These are phyloP conservation scores for Oegoconia quadripuncta DNA, from an alignment of 2,888 invertebrate species.

Conservation along the genomic window DNA sequence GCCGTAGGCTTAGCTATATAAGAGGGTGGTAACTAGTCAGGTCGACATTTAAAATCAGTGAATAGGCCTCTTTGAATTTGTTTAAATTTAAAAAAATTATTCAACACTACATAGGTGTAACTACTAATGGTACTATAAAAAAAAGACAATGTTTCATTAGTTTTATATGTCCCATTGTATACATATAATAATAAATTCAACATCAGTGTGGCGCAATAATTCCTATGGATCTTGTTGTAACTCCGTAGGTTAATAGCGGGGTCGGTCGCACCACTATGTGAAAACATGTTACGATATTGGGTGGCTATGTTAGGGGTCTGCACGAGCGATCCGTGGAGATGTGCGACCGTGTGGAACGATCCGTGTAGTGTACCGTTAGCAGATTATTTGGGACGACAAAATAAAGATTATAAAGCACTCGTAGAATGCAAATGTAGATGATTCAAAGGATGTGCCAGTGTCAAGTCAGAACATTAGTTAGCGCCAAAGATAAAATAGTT, in stretches of 20 bases:
- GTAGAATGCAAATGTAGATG: background rate
- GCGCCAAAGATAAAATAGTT: too few species aligned
- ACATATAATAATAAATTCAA: too few species aligned
- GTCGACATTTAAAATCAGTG: too few species aligned
- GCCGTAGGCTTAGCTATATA: too few species aligned
- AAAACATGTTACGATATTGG: slow-evolving; percentile 55
- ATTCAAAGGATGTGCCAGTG: background rate
- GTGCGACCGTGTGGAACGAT: slow-evolving; percentile 53
- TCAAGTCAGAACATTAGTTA: too few species aligned
- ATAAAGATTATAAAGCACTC: background rate
- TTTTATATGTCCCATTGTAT: too few species aligned
- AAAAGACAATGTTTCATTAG: too few species aligned
- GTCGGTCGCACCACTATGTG: slow-evolving; percentile 24
- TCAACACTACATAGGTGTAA: too few species aligned
- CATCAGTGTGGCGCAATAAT: background rate
- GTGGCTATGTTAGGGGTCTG: slow-evolving; percentile 55
- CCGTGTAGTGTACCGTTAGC: slow-evolving; percentile 31
- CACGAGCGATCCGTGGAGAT: slow-evolving; percentile 44
- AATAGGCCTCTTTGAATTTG: too few species aligned
- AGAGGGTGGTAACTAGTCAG: too few species aligned
- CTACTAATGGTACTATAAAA: too few species aligned
- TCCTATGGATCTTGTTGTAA: background rate
- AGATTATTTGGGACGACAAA: slow-evolving; percentile 8
- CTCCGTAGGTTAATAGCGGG: slow-evolving; percentile 28
- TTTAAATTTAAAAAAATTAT: too few species aligned